These are phyloP conservation scores for Pelochelys cantorii DNA, from an alignment of 2,797 vertebrate species.

Conservation along the genomic window DNA sequence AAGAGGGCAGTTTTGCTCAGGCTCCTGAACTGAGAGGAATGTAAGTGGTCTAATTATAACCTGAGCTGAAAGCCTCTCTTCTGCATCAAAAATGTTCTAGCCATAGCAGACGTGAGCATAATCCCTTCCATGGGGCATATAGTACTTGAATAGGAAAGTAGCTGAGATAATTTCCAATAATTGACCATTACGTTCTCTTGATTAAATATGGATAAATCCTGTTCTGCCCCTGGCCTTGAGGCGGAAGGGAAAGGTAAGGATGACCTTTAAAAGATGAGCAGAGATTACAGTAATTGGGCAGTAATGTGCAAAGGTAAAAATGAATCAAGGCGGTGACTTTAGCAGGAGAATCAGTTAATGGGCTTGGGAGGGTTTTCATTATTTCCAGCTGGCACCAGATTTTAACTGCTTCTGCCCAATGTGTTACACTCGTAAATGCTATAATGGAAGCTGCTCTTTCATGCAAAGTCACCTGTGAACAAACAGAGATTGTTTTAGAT, in stretches of 20 bases:
- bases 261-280: slow-evolving; percentile 15
- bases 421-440: not conserved
- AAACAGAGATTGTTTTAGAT: not conserved
- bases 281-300: slow-evolving; percentile 30
- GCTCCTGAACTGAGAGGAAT: not conserved
- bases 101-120: not conserved
- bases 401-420: not conserved
- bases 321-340: not conserved
- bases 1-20: not conserved
- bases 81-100: not conserved
- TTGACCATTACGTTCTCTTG: not conserved
- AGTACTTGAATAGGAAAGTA: not conserved
- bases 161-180: not conserved
- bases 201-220: not conserved
- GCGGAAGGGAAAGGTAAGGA: not conserved
- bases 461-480: not conserved
- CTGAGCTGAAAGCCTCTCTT: not conserved
- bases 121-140: fast-evolving
- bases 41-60: not conserved
- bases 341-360: not conserved
- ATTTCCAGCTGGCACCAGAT: not conserved
- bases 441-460: not conserved
- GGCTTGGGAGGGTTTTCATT: not conserved
- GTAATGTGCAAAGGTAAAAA: slow-evolving; percentile 4
- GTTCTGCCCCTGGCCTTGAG: fast-evolving